Evolutionary conservation across 2,888 invertebrate species (phyloP).

Genomic region (Magallana nippona): DNA sequence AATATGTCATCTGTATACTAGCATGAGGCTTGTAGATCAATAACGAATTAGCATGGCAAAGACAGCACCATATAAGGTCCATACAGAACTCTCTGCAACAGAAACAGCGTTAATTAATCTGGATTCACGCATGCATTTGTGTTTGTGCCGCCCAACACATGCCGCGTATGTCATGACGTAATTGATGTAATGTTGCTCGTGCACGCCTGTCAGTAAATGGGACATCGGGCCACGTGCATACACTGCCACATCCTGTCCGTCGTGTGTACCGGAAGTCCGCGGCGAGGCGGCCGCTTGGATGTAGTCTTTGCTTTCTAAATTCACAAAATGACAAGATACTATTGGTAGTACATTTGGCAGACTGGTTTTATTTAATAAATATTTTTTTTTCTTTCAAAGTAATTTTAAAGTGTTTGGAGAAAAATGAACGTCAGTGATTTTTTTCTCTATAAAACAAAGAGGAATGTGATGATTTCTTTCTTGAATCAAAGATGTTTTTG

Average conservation of each 20-base stretch:
- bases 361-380: no score
- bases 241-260: conserved; percentile 89
- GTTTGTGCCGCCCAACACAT: conserved; percentile 84
- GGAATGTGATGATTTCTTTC: no score
- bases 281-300: conserved; percentile 60
- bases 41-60: neutral
- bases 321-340: neutral
- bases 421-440: no score
- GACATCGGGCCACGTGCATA: conserved; percentile 91
- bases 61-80: neutral
- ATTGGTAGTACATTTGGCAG: no score
- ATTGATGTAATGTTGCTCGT: conserved; percentile 94
- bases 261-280: conserved; percentile 77
- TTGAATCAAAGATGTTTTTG: no score
- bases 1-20: no score
- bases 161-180: conserved; percentile 91
- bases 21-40: neutral
- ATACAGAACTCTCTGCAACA: neutral
- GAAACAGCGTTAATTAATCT: neutral
- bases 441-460: no score
- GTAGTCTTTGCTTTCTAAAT: conserved; percentile 60
- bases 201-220: conserved; percentile 89
- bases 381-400: no score
- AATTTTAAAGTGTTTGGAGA: no score
- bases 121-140: conserved; percentile 48